Base-by-base conservation (phyloP, 1,140 invertebrate genomes). In the Bursaphelenchus mucronatus region DNA sequence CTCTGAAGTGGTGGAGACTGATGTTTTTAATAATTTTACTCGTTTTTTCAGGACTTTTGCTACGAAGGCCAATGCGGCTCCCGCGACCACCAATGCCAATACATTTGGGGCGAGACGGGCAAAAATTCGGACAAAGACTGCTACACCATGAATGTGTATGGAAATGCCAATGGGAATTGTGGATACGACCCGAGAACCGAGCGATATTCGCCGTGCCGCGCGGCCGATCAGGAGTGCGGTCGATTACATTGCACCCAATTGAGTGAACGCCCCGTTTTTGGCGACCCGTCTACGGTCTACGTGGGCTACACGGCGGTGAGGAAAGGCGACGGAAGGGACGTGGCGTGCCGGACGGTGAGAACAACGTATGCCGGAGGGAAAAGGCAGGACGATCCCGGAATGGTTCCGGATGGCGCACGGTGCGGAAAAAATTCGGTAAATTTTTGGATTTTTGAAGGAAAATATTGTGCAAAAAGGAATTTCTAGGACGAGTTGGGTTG, bases 81-180 rank as follows among this genome's bases (percentile, higher is more conserved):
- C 0, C 90, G 92, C 80, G 87, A 88, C 13, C 89, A 91, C 82
- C 94, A 97, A 81, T 98, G 95, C 81, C 88, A 89, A 70, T 84
- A 94, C 15, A 85, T 98, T 11, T 98, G 95, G 95, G 95, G 95
- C 19, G 88, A 88, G 0, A 91, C 90, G 0, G 94, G 92, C 0
- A 87, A 88, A 66, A 90, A 88, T 41, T 92, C 91, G 0, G 87
- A 89, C 69, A 83, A 87, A 5, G 86, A 89, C 40, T 97, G 94
- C 82, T 98, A 94, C 82, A 83, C 76, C n/a, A 74, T 58, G 44
- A 74, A 75, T 54, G 44, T 47, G 15, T 19, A 70, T 40, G 71
- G 67, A 13, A 54, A 59, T 8, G 55, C 17, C 19, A 87, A 89
- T 78, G 94, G 94, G n/a, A 95, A 97, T 83, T 98, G 94, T 84